Evolutionary conservation across 2,888 invertebrate species (phyloP), one percentile per base, ranked within the genome.

Genomic region (Chloroclystis v-ata): DNA sequence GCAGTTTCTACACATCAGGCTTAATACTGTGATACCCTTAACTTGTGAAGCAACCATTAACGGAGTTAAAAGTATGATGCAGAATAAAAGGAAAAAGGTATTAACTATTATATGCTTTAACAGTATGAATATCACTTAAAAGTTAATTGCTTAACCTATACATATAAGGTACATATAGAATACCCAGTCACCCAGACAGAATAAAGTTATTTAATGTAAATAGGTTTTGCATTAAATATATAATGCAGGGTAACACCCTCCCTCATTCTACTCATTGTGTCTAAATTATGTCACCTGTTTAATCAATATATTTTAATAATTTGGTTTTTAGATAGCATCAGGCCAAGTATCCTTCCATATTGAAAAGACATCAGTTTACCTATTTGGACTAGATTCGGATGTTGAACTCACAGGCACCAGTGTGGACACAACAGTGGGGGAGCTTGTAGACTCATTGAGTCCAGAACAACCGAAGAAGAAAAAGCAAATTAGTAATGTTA

Each of bases 291-390:
- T n/a, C n/a, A n/a, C n/a, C n/a, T n/a, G n/a, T n/a, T n/a, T n/a
- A n/a, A n/a, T n/a, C n/a, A n/a, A n/a, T n/a, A n/a, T n/a, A n/a
- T n/a, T n/a, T n/a, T n/a, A n/a, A n/a, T n/a, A n/a, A n/a, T n/a
- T n/a, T n/a, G n/a, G n/a, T 12, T 33, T 33, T 14, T 14, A 91
- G 84, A 89, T 94, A 60, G 92, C 93, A 24, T 91, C 92, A 47
- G 94, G 94, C 1, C 92, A 91, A 71, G 90, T 93, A 25, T 92
- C 92, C 43, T 94, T 95, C 68, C 90, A 91, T 63, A 89, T 94
- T 58, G 82, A 90, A 56, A 89, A 91, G 14, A 91, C 91, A 28
- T 89, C 90, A 49, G 86, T 92, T 1, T 94, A 91, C 67, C 80
- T 95, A 41, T 90, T 92, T 65, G 92, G 92, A 59, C 87, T 81